Conservation (phyloP, 2,888 invertebrate species). For the Cecidostiba fungosa region DNA sequence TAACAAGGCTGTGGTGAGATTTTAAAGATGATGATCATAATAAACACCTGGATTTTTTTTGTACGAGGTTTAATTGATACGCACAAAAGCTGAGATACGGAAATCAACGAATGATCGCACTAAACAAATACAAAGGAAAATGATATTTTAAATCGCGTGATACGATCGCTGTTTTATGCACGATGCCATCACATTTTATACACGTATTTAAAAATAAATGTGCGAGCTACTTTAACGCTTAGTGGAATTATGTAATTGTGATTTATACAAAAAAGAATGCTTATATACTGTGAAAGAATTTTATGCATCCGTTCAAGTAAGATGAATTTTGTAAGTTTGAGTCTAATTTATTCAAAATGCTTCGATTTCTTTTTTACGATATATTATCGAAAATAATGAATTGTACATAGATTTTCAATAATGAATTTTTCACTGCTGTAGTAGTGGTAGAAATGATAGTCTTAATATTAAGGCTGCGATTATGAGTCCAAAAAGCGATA, state of each 20-base stretch:
- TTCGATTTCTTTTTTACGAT: constrained; percentile 54
- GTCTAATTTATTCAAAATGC: constrained; percentile 55
- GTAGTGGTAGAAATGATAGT: constrained; percentile 53
- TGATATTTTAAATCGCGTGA: constrained; percentile 36
- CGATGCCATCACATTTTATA: constrained; percentile 47
- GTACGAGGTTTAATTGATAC: constrained; percentile 40
- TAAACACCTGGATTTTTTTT: constrained; percentile 43
- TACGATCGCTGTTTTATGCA: constrained; percentile 24
- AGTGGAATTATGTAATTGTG: constrained; percentile 51
- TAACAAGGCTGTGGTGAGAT: constrained; percentile 63
- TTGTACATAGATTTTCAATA: constrained; percentile 62
- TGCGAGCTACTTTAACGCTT: constrained; percentile 44
- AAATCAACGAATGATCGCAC: constrained; percentile 52
- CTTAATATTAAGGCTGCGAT: constrained; percentile 60
- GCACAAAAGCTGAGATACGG: constrained; percentile 59
- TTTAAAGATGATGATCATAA: constrained; percentile 35
- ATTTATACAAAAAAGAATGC: constrained; percentile 56
- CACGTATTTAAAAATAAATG: constrained; percentile 15
- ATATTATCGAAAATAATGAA: constrained; percentile 42
- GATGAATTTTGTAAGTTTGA: constrained; percentile 41
- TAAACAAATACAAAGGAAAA: constrained; percentile 36
- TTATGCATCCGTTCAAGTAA: constrained; percentile 18
- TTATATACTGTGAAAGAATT: constrained; percentile 33
- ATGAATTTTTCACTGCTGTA: constrained; percentile 61
- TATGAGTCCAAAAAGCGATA: constrained; percentile 50